Evolutionary conservation across 2,797 vertebrate species (phyloP).

Genomic region (Microtus californicus): DNA sequence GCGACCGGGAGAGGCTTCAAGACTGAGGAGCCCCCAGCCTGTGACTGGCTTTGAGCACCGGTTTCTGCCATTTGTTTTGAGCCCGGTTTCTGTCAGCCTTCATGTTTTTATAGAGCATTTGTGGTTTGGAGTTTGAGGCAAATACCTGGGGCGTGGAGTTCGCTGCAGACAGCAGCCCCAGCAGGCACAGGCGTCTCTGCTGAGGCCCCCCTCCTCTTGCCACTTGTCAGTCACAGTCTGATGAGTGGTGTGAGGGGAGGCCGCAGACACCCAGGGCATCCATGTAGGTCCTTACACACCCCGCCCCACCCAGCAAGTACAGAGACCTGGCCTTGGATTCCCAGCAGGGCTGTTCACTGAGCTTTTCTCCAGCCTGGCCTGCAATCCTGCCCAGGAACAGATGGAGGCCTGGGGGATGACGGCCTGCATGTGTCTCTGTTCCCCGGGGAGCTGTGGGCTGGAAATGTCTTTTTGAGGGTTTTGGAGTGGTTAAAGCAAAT

Average conservation of each 20-base stretch:
- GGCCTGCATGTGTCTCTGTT: constrained; percentile 18
- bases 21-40: not conserved
- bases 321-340: not conserved
- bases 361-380: not conserved
- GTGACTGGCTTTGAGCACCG: not conserved
- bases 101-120: not conserved
- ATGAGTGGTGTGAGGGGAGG: not conserved
- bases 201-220: not conserved
- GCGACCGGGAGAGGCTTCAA: not conserved
- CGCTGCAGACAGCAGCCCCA: not conserved
- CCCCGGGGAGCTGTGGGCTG: not conserved
- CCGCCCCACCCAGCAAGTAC: not conserved
- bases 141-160: not conserved
- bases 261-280: not conserved
- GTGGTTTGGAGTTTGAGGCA: constrained; percentile 8
- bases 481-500: constrained; percentile 9
- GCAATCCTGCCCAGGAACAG: constrained; percentile 40
- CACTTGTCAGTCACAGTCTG: not conserved
- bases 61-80: not conserved
- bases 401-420: not conserved
- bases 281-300: not conserved
- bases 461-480: not conserved
- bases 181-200: not conserved
- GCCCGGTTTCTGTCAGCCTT: not conserved
- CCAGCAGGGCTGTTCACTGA: not conserved